These are phyloP conservation scores for Sinocyclocheilus anophthalmus DNA, from an alignment of 2,113 vertebrate genomes.

Conservation along the genomic window DNA sequence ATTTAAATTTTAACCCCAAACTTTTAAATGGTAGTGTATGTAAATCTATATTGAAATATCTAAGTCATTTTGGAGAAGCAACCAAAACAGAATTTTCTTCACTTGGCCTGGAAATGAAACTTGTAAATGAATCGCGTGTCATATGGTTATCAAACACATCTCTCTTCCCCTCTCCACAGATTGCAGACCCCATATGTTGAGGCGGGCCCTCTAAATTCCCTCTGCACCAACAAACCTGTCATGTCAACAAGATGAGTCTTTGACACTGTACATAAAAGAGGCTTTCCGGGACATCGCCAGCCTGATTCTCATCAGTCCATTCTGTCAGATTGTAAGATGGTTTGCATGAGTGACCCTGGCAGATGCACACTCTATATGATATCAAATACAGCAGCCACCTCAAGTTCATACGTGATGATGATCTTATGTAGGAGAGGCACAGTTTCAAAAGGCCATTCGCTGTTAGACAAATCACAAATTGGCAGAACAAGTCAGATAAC, in stretches of 20 bases:
- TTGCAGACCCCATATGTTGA: conserved; percentile 29
- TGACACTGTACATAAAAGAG: conserved; percentile 30
- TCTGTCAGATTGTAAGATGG: neutral
- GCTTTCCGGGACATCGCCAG: neutral
- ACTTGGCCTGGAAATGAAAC: neutral
- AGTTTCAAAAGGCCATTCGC: conserved; percentile 75
- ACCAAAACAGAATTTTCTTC: neutral
- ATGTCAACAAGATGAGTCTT: conserved; percentile 16
- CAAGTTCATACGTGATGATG: conserved; percentile 60
- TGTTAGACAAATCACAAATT: conserved; percentile 51
- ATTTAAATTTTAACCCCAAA: neutral
- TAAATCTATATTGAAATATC: too few relatives aligned
- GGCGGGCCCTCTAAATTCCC: conserved; percentile 4
- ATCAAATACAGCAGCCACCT: conserved; percentile 20
- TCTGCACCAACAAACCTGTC: conserved; percentile 1
- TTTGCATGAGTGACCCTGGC: neutral
- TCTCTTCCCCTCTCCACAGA: conserved; percentile 1
- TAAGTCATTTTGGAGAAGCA: neutral
- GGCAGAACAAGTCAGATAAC: neutral
- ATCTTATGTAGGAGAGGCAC: conserved; percentile 76
- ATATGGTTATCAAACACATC: conserved; percentile 13
- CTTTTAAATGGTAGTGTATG: neutral
- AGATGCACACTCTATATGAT: neutral
- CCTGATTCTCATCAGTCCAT: neutral
- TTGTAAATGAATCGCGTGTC: neutral